Conservation (phyloP, 2,797 vertebrate species). For the Muscicapa comitata region DNA sequence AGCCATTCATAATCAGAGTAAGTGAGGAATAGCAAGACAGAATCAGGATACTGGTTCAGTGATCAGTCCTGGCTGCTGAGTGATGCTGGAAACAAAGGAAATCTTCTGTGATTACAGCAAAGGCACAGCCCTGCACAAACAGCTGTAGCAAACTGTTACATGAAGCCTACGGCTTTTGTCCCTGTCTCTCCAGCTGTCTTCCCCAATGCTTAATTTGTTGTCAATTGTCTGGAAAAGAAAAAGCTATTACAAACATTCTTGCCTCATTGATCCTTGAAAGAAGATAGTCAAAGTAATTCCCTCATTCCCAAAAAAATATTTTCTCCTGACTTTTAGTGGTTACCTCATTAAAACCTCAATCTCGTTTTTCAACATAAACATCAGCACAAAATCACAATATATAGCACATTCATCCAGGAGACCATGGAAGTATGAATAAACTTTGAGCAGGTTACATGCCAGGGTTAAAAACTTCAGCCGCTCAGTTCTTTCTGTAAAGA, state of each 20-base stretch:
- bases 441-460: conserved; percentile 62
- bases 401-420: not conserved
- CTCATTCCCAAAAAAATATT: not conserved
- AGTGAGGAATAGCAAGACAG: not conserved
- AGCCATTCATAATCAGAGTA: not conserved
- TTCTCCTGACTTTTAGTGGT: not conserved
- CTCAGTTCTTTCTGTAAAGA: conserved; percentile 62
- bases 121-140: not conserved
- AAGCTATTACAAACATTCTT: not conserved
- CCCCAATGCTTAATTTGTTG: not conserved
- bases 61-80: not conserved
- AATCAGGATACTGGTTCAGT: not conserved
- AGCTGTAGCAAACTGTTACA: not conserved
- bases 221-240: not conserved
- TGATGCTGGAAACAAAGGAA: not conserved
- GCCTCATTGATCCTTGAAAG: not conserved
- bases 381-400: not conserved
- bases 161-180: not conserved
- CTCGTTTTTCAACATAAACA: not conserved
- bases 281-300: not conserved
- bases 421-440: not conserved
- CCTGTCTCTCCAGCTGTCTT: not conserved
- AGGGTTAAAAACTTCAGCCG: conserved; percentile 70
- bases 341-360: not conserved
- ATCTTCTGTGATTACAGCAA: not conserved